Evolutionary conservation across 2,888 invertebrate genomes (phyloP), one percentile per base, ranked within the genome.

Genomic region (Pediacus dermestoides): DNA sequence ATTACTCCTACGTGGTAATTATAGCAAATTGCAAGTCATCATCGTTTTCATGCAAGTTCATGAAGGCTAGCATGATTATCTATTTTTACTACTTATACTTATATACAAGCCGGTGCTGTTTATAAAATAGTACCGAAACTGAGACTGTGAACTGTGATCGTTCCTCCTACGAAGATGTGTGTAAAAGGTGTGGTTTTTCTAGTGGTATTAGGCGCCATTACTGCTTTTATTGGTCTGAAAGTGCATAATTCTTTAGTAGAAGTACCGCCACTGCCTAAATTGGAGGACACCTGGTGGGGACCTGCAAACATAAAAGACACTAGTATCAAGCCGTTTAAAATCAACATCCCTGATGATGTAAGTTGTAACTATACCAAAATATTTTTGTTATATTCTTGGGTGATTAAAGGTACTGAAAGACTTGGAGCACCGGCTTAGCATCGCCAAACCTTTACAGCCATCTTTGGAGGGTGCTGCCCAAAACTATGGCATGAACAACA

Each of bases 401-500:
- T n/a, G n/a, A n/a, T n/a, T n/a, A n/a, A n/a, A 70, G 68, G 60
- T 72, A 48, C 16, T 78, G 26, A 66, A 71, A 37, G 77, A 79
- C 47, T 58, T 81, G 2, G 67, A 68, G 43, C 65, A 70, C 13
- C 70, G 82, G 4, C 67, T 85, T 1, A 65, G 74, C 2, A 73
- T 71, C 34, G 63, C 70, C 3, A 52, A 58, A 12, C 30, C 46
- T 6, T 48, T 62, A 9, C 50, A 52, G 2, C 57, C 58, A 2
- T 81, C 86, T 0, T 58, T 85, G 25, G 81, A 85, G 63, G 76
- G 75, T 33, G 66, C 73, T 0, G 78, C 76, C 4, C 90, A 88
- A 67, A 76, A 80, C 37, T 90, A 90, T 56, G 93, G 93, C 2
- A 81, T 91, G 61, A 85, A 88, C 57, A 70, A 81, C 0, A 71